phyloP scores from a whole-genome alignment of 30 jellyfish, hydroid and myxozoan genomes.

The Morbakka virulenta region DNA sequence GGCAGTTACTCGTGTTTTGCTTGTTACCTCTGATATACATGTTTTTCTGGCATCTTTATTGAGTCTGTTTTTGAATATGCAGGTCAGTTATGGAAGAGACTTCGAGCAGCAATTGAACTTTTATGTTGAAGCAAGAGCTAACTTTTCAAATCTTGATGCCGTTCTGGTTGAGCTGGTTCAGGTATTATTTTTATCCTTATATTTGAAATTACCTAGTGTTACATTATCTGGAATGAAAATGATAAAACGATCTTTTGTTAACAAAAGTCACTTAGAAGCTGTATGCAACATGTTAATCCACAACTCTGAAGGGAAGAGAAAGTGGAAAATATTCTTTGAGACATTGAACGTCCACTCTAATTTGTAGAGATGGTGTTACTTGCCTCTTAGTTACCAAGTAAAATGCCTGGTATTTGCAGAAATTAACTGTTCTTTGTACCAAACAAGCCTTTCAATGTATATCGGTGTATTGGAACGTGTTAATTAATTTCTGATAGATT shows the following conservation, averaged over 20 bases:
- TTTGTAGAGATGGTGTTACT: no score
- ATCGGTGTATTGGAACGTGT: no score
- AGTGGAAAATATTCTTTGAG: no score
- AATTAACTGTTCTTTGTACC: no score
- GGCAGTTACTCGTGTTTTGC: not conserved
- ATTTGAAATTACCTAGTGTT: not conserved
- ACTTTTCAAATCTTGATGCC: slow-evolving; percentile 69
- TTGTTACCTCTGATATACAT: not conserved
- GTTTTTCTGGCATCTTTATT: not conserved
- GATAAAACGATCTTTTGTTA: not conserved
- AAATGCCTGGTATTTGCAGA: no score
- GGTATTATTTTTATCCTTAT: slow-evolving; percentile 59
- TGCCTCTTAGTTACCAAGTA: no score
- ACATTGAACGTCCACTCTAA: no score
- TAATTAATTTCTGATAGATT: no score
- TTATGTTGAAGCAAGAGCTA: slow-evolving; percentile 90
- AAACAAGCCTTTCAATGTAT: no score
- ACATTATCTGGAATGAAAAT: not conserved
- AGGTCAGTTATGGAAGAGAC: slow-evolving; percentile 93
- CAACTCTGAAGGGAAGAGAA: no score
- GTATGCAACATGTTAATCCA: not conserved
- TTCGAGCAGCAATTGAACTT: slow-evolving; percentile 86
- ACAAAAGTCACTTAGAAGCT: not conserved
- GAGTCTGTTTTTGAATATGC: not conserved
- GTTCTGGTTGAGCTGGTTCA: slow-evolving; percentile 75